phyloP scores from a whole-genome alignment of 2,797 vertebrate genomes.

The Gymnodraco acuticeps region DNA sequence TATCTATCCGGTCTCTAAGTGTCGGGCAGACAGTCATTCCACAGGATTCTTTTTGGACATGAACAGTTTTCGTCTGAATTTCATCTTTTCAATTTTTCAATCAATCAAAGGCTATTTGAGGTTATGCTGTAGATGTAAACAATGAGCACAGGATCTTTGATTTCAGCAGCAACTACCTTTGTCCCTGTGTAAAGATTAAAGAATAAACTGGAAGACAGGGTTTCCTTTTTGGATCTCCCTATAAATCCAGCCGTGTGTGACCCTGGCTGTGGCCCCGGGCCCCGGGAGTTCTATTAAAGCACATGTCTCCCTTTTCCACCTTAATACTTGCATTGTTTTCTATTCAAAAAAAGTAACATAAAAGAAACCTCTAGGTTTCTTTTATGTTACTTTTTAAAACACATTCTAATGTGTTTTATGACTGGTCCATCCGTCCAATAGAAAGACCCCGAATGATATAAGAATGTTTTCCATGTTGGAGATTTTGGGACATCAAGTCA shows the following conservation, averaged over 20 bases:
- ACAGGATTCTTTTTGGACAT: neutral
- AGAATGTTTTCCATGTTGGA: neutral
- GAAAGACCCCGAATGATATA: neutral
- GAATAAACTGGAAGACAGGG: conserved; percentile 8
- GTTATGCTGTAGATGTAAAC: neutral
- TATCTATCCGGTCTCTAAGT: neutral
- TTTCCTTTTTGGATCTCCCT: conserved; percentile 10
- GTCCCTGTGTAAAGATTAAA: conserved; percentile 7
- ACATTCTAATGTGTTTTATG: neutral
- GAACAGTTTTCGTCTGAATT: neutral
- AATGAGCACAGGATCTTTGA: conserved; percentile 10
- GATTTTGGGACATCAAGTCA: neutral
- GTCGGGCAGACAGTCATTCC: neutral
- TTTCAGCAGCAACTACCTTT: conserved; percentile 2
- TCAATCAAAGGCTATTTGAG: conserved; percentile 41
- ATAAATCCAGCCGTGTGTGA: conserved; percentile 21
- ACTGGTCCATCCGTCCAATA: neutral
- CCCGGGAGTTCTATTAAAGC: conserved; percentile 61
- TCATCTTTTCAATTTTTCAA: conserved; percentile 1
- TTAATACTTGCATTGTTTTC: neutral
- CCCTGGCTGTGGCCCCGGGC: conserved; percentile 36
- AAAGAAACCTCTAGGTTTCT: too few species aligned
- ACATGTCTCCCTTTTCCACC: conserved; percentile 14
- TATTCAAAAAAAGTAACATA: neutral
- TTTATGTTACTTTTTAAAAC: too few species aligned